These are phyloP conservation scores for Epinephelus cyanopodus DNA, from an alignment of 2,113 vertebrate genomes.

Conservation along the genomic window DNA sequence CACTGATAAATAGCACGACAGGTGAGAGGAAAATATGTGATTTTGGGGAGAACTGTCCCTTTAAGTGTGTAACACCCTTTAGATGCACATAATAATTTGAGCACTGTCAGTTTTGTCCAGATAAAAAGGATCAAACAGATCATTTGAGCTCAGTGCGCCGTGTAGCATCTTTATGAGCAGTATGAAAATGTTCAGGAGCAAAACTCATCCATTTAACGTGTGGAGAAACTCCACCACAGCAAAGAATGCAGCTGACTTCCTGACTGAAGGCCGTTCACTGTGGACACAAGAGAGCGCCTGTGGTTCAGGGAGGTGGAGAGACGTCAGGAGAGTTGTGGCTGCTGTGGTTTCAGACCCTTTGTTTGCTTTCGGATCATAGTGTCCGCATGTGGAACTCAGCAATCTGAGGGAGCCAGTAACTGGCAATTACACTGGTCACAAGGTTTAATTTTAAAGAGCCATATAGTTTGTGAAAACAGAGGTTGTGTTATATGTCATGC, in stretches of 20 bases:
- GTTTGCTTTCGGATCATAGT: constrained; percentile 46
- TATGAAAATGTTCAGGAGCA: not conserved
- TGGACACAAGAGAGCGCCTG: constrained; percentile 19
- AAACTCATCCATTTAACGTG: not conserved
- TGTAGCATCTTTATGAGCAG: not conserved
- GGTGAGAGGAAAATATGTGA: no score
- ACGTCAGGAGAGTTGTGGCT: constrained; percentile 28
- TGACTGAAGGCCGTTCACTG: constrained; percentile 26
- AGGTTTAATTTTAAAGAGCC: constrained; percentile 43
- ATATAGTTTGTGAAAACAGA: constrained; percentile 14
- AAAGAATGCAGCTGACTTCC: constrained; percentile 41
- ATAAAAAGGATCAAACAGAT: not conserved
- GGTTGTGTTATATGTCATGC: not conserved
- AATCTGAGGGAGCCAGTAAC: constrained; percentile 10
- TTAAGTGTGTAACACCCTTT: no score
- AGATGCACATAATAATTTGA: not conserved
- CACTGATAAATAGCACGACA: no score
- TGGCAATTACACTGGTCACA: constrained; percentile 9
- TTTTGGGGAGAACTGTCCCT: no score
- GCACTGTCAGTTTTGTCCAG: not conserved
- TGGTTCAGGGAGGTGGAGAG: constrained; percentile 19
- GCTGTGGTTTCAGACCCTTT: constrained; percentile 50
- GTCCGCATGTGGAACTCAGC: constrained; percentile 36
- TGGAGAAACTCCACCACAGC: constrained; percentile 5
- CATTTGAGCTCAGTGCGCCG: no score